phyloP scores from a whole-genome alignment of 1,140 invertebrate species.

The silkworm (Bombyx mori) region DNA sequence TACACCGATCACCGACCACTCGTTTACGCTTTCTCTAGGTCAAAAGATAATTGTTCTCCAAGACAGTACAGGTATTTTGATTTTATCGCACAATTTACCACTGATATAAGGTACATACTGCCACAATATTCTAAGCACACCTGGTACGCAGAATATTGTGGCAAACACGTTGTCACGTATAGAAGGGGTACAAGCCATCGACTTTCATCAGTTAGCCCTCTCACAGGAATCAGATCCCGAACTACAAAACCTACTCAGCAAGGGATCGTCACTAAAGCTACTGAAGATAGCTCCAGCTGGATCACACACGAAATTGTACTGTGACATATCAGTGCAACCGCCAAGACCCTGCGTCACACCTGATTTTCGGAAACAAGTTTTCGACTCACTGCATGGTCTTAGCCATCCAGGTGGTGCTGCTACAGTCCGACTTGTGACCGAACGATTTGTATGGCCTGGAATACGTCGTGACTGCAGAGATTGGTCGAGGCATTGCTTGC shows the following conservation, averaged over 20 bases:
- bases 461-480: not conserved
- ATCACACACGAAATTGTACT: not conserved
- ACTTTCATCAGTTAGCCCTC: not conserved
- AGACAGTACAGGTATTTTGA: conserved; percentile 4
- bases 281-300: not conserved
- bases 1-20: conserved; percentile 5
- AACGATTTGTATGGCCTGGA: conserved; percentile 1
- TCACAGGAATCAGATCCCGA: not conserved
- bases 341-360: not conserved
- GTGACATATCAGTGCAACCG: not conserved
- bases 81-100: conserved; percentile 3
- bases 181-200: not conserved
- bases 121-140: too few relatives aligned
- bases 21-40: not conserved
- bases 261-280: not conserved
- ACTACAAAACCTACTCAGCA: not conserved
- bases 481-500: not conserved
- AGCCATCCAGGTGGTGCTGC: not conserved
- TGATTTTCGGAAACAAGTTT: not conserved
- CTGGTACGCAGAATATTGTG: conserved; percentile 1
- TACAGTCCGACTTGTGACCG: not conserved
- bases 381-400: not conserved
- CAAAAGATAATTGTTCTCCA: conserved; percentile 2
- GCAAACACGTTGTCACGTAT: conserved; percentile 1
- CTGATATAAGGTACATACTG: conserved; percentile 1